phyloP scores from a whole-genome alignment of 2,888 invertebrate genomes.

The Eledona agricola region DNA sequence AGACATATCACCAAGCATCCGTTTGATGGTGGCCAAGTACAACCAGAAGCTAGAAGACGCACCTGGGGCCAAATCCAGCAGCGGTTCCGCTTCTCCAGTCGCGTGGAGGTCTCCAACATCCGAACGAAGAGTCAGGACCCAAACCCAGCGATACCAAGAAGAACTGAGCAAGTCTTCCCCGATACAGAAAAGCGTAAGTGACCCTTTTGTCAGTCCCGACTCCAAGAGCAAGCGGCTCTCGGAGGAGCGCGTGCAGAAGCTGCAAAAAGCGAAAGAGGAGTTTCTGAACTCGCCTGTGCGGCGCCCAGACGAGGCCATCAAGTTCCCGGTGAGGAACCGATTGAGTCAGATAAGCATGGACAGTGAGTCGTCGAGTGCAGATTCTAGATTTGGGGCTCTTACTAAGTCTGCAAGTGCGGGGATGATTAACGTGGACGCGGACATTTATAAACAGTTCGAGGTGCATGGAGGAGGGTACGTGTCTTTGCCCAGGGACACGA shows the following conservation, averaged over 20 bases:
- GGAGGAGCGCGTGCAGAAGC: slow-evolving; percentile 66
- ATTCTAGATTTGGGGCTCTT: slow-evolving; percentile 60
- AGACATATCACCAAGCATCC: slow-evolving; percentile 75
- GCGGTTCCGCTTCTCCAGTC: slow-evolving; percentile 71
- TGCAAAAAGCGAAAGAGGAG: slow-evolving; percentile 76
- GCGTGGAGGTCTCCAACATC: slow-evolving; percentile 71
- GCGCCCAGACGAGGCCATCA: slow-evolving; percentile 43
- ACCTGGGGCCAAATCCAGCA: slow-evolving; percentile 61
- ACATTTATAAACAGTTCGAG: slow-evolving; percentile 68
- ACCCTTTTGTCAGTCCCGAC: slow-evolving; percentile 51
- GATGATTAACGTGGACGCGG: slow-evolving; percentile 76
- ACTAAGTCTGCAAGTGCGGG: slow-evolving; percentile 80
- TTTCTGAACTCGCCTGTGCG: no score
- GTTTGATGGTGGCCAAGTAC: slow-evolving; percentile 76
- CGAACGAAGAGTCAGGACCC: slow-evolving; percentile 68
- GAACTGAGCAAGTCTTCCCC: slow-evolving; percentile 60
- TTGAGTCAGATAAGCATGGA: slow-evolving; percentile 72
- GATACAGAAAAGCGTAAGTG: slow-evolving; percentile 74
- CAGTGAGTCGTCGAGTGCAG: slow-evolving; percentile 66
- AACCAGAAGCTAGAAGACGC: slow-evolving; percentile 71
- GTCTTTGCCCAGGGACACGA: slow-evolving; percentile 63
- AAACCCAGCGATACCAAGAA: slow-evolving; percentile 64
- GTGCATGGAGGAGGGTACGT: slow-evolving; percentile 64
- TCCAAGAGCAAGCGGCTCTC: slow-evolving; percentile 25
- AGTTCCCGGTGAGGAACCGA: slow-evolving; percentile 56